A percentile compares a stretch with the other conserved stretches of the same genome.
Conservation (phyloP, 2,113 vertebrate species). For the Mola mola region DNA sequence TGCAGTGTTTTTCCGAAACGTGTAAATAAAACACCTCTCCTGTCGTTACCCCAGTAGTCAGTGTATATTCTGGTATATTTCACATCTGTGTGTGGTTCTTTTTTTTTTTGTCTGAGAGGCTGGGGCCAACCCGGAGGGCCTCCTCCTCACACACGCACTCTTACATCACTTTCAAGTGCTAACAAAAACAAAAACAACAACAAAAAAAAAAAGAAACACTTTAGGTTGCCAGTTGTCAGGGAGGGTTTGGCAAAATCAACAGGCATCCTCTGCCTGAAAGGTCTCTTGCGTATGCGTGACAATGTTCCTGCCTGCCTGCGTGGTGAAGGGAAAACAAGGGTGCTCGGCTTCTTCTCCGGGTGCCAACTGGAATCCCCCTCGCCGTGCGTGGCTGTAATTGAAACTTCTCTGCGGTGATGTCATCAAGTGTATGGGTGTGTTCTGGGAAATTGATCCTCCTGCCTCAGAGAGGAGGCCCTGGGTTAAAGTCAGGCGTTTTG, state of each 20-base stretch:
- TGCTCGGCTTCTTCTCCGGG: slow-evolving; percentile 22
- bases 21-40: slow-evolving; percentile 7
- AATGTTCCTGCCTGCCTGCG: slow-evolving; percentile 33
- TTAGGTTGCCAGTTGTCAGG: slow-evolving; percentile 29
- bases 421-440: slow-evolving; percentile 61
- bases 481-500: slow-evolving; percentile 14
- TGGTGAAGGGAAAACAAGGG: slow-evolving; percentile 21
- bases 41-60: background rate
- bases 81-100: background rate
- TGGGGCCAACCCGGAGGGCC: slow-evolving; percentile 21
- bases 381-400: slow-evolving; percentile 54
- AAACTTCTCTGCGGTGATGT: slow-evolving; percentile 62
- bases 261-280: slow-evolving; percentile 26
- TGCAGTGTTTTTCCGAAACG: no score
- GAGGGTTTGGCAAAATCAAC: slow-evolving; percentile 44
- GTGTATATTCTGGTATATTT: slow-evolving; percentile 25
- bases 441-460: slow-evolving; percentile 68
- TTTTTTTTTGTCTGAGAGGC: slow-evolving; percentile 8
- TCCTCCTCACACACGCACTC: slow-evolving; percentile 28
- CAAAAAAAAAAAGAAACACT: background rate
- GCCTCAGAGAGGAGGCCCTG: slow-evolving; percentile 48
- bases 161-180: slow-evolving; percentile 20
- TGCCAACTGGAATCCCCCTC: slow-evolving; percentile 66
- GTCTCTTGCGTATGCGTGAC: slow-evolving; percentile 48
- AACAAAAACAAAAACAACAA: slow-evolving; percentile 36